Percentiles rank a stretch among this genome's conserved stretches.
phyloP scores from a whole-genome alignment of 2,888 invertebrate genomes.

The Cecidostiba fungosa region DNA sequence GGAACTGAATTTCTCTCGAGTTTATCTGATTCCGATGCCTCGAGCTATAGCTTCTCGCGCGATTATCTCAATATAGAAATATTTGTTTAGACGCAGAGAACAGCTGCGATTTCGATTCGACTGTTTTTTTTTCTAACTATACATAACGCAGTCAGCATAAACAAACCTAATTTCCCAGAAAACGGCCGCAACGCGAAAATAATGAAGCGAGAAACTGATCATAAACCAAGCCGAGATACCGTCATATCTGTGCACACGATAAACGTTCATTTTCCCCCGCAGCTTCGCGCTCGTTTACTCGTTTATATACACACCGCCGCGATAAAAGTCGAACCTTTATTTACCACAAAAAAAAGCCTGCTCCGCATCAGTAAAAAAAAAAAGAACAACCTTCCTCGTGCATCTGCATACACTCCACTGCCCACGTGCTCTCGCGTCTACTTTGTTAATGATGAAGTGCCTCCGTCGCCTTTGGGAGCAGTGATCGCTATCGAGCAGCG shows the following conservation, averaged over 20 bases:
- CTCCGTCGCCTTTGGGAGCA: slow-evolving; percentile 7
- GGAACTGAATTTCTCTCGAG: not conserved
- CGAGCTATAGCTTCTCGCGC: not conserved
- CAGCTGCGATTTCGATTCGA: too few species aligned
- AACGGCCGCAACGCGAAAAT: not conserved
- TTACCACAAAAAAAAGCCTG: slow-evolving; percentile 12
- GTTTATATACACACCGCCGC: slow-evolving; percentile 13
- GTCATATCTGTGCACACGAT: slow-evolving; percentile 36
- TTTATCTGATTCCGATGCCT: slow-evolving; percentile 25
- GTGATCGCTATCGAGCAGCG: slow-evolving; percentile 12
- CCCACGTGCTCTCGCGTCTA: slow-evolving; percentile 5
- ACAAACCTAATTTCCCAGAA: not conserved
- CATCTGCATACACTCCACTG: slow-evolving; percentile 6
- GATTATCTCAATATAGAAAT: not conserved
- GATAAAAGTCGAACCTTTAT: slow-evolving; percentile 60
- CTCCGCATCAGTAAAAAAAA: not conserved
- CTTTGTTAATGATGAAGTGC: slow-evolving; percentile 45
- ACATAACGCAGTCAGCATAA: not conserved
- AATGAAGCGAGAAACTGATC: slow-evolving; percentile 38
- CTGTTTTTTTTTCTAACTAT: too few species aligned
- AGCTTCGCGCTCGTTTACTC: slow-evolving; percentile 40
- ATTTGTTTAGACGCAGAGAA: not conserved
- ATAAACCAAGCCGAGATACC: slow-evolving; percentile 29
- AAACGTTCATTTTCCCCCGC: slow-evolving; percentile 35
- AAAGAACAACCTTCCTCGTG: not conserved